phyloP scores from a whole-genome alignment of 2,113 vertebrate species.

The Cavia aperea region DNA sequence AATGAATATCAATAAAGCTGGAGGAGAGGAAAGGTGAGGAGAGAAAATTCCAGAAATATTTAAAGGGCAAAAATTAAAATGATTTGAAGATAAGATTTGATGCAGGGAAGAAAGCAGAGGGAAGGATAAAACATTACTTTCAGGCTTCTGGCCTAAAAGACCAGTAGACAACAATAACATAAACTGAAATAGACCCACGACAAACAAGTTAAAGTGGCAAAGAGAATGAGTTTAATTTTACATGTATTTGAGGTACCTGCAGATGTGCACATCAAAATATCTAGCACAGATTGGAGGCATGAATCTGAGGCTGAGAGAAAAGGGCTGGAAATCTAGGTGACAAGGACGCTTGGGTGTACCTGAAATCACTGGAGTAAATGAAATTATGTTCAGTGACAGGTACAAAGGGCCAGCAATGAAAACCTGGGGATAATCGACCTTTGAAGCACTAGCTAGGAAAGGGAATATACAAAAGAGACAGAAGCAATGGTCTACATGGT shows the following conservation, averaged over 20 bases:
- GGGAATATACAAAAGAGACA: neutral
- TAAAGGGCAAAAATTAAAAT: conserved; percentile 1
- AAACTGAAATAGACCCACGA: neutral
- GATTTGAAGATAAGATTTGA: neutral
- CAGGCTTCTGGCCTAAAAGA: conserved; percentile 4
- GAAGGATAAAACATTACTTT: neutral
- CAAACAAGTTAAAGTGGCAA: neutral
- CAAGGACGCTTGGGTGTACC: neutral
- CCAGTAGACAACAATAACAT: neutral
- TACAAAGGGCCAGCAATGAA: neutral
- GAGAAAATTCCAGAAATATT: neutral
- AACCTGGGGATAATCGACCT: neutral
- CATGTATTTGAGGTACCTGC: neutral
- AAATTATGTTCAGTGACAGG: neutral
- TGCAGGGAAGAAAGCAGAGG: neutral
- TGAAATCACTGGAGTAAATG: neutral
- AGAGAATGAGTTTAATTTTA: neutral
- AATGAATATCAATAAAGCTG: neutral
- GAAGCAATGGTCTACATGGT: neutral
- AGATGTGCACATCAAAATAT: neutral
- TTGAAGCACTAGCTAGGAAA: neutral
- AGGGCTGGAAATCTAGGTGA: neutral
- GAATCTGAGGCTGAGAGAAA: neutral
- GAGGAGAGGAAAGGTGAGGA: neutral
- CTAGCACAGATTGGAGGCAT: neutral